phyloP scores from a whole-genome alignment of 2,113 vertebrate genomes.

The Trogon melanurus region DNA sequence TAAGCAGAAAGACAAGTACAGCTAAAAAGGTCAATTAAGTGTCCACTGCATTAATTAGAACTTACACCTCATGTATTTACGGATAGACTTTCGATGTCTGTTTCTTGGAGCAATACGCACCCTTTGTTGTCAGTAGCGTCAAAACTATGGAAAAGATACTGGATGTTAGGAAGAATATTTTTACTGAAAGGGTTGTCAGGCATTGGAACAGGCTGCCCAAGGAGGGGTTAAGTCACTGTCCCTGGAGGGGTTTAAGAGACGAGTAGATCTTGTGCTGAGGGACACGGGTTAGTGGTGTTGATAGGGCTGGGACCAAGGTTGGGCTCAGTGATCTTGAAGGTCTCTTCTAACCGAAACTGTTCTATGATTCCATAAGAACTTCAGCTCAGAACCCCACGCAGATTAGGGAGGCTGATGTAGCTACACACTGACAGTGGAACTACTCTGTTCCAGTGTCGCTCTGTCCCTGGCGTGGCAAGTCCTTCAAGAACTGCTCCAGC shows the following conservation, averaged over 20 bases:
- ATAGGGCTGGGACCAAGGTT: too few species aligned
- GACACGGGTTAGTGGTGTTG: too few species aligned
- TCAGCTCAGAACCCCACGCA: neutral
- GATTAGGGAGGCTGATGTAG: rapidly evolving
- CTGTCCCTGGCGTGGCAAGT: neutral
- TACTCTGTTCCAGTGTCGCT: rapidly evolving
- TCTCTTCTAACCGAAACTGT: too few species aligned
- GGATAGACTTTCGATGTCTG: neutral
- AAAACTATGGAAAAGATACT: neutral
- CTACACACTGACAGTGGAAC: rapidly evolving
- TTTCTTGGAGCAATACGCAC: rapidly evolving
- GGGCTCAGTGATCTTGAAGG: too few species aligned
- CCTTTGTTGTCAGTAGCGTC: rapidly evolving
- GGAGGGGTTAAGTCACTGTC: too few species aligned
- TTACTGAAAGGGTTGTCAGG: too few species aligned
- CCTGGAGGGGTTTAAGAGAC: too few species aligned
- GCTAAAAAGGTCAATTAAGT: slow-evolving; percentile 4
- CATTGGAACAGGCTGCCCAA: too few species aligned
- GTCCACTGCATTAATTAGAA: slow-evolving; percentile 8
- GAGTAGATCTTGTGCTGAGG: too few species aligned
- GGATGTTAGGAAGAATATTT: too few species aligned
- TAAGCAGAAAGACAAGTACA: slow-evolving; percentile 6
- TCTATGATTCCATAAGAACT: neutral
- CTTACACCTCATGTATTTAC: neutral
- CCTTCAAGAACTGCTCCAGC: neutral